Base-by-base conservation (phyloP, 37 sponge, comb jelly and placozoan species). In the Cladorhizidae sp. region DNA sequence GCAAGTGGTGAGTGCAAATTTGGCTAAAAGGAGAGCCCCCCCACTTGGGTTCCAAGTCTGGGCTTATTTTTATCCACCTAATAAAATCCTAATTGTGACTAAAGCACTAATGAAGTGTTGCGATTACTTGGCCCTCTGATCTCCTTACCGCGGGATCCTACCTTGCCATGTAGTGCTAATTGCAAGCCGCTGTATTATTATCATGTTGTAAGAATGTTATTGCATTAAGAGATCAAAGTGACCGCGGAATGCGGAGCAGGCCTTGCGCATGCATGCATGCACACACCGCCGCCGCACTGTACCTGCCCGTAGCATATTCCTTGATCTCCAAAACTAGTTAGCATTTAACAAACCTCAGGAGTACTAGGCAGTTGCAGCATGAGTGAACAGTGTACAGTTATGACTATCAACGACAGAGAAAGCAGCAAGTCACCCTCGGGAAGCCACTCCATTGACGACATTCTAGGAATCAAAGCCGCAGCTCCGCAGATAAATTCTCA, bases 151-250 rank as follows among this genome's bases (percentile, higher is more conserved):
- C n/a, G 14, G 17, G 29, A 61, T 5, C 29, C 62, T 12, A 6
- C 29, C 62, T 29, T 29, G 62, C 6, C 15, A 12, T 29, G 62
- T 29, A 61, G 62, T 61, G 62, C 3, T 61, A 61, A 28, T 61
- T 61, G 12, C 72, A 61, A 74, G 74, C 54, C 73, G 32, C 35
- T 56, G 31, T 31, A 38, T 38, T 38, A 64, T 74, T 64, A 57
- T 80, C 52, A n/a, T n/a, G n/a, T n/a, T n/a, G 62, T 12, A 17
- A 12, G 29, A 61, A 61, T 45, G 49, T 45, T n/a, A 61, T 61
- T 29, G 62, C 62, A 61, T 61, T 86, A 67, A 80, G 40, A 74
- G 62, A 65, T 86, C 87, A 86, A 86, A 86, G 80, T n/a, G 40
- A 68, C 81, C 87, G 81, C 59, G 58, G 75, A 75, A 86, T 80